Conservation (phyloP, 2,797 vertebrate species). For the Oryzias dopingdopingensis region DNA sequence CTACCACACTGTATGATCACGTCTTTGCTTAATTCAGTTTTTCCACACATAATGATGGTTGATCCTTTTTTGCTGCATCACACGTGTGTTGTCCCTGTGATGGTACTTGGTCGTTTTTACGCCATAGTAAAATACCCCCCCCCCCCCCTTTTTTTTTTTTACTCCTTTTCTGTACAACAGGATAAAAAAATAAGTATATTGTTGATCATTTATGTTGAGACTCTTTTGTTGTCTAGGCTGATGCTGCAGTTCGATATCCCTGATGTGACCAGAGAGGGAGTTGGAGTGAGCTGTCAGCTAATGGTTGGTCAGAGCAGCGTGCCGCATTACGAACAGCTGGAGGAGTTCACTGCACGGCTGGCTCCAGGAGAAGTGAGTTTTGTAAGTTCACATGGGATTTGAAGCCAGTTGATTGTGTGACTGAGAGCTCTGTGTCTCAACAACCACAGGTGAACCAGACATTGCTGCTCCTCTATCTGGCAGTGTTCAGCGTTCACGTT, state of each 20-base stretch:
- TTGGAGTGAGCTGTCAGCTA: conserved; percentile 89
- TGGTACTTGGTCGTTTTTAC: too few relatives aligned
- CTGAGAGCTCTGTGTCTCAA: conserved; percentile 5
- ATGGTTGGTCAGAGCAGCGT: conserved; percentile 98
- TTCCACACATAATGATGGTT: too few relatives aligned
- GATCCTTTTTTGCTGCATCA: too few relatives aligned
- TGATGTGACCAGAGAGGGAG: conserved; percentile 87
- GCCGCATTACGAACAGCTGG: conserved; percentile 93
- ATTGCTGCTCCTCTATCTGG: conserved; percentile 91
- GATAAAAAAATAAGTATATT: not conserved
- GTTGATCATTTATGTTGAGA: not conserved
- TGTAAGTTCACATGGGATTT: not conserved
- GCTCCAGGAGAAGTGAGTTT: conserved; percentile 88
- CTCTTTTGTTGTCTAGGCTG: conserved; percentile 64
- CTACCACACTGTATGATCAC: too few relatives aligned
- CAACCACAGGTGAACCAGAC: conserved; percentile 82
- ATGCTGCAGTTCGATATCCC: conserved; percentile 93
- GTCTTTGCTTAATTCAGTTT: too few relatives aligned
- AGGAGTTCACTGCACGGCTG: conserved; percentile 90
- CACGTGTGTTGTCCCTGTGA: too few relatives aligned
- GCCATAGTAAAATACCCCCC: too few relatives aligned
- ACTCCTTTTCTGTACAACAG: too few relatives aligned
- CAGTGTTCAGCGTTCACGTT: conserved; percentile 90
- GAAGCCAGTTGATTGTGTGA: not conserved
- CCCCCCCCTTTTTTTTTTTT: too few relatives aligned